Conservation (phyloP, 2,797 vertebrate species). For the Eulemur rubriventer region DNA sequence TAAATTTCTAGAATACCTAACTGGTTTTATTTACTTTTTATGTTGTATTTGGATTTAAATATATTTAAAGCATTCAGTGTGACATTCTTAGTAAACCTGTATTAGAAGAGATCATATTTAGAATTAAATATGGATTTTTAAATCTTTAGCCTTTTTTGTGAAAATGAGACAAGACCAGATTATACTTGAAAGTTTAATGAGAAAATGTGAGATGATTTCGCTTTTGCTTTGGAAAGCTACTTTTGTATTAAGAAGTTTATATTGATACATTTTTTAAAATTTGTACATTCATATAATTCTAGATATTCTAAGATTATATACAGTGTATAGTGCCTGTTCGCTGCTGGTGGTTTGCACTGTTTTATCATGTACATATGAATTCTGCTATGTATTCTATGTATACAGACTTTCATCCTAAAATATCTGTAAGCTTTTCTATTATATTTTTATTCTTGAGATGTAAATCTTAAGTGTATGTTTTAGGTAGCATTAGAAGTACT, state of each 20-base stretch:
- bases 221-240: slow-evolving; percentile 24
- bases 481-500: slow-evolving; percentile 1
- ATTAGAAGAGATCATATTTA: slow-evolving; percentile 2
- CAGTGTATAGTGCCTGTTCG: not conserved
- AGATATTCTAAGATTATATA: not conserved
- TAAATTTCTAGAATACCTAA: slow-evolving; percentile 31
- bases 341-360: not conserved
- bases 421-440: slow-evolving; percentile 4
- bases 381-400: not conserved
- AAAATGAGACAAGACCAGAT: not conserved
- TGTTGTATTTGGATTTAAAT: not conserved
- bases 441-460: slow-evolving; percentile 14
- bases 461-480: slow-evolving; percentile 10
- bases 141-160: not conserved
- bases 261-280: not conserved
- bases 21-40: slow-evolving; percentile 15
- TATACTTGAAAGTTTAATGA: not conserved
- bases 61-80: not conserved
- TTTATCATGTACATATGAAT: not conserved
- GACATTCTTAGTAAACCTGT: not conserved
- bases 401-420: not conserved
- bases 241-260: not conserved
- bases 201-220: slow-evolving; percentile 12
- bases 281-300: not conserved
- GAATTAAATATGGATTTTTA: not conserved